Evolutionary conservation across 2,888 invertebrate species (phyloP), one percentile per base, ranked within the genome.

Genomic region (Cremastinae sp.): DNA sequence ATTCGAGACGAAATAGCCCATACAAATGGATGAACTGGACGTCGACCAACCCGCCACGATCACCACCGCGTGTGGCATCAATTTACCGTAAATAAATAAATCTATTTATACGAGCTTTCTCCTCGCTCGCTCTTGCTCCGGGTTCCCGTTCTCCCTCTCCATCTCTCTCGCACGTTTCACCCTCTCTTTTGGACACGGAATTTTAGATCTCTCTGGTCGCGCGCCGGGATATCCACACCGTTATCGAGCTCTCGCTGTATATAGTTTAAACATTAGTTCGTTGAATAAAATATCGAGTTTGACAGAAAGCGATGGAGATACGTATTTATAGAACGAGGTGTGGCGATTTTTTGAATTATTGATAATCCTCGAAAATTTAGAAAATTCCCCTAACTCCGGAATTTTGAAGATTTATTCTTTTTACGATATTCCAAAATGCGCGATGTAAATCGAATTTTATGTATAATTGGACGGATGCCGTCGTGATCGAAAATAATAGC

Each of bases 1-100:
- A 62, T 47, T 62, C 37, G 12, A 20, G 4, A 39, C 12, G 7
- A n/a, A 62, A 62, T 39, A 2, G n/a, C 39, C 62, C 3, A 28
- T 61, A 53, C 22, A 43, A 35, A 47, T 68, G 1, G 56, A 56
- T 62, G 59, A 18, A 65, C 41, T 56, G 49, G 49, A 65, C 58
- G 56, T 56, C 78, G 79, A 81, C 78, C 76, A 74, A 80, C 28
- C 80, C 80, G 49, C 45, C 79, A 78, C 78, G 68, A 53, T 41
- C 43, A 28, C 62, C 53, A 76, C 73, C 76, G 69, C 64, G 76
- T 80, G 79, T 76, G 77, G 82, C 85, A 85, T 86, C 85, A 86
- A 86, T 87, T 86, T 84, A 86, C 84, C 84, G 85, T 86, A 85
- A 86, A 86, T 86, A 86, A 86, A 86, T 86, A 86, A 86, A 86